phyloP scores from a whole-genome alignment of 2,113 vertebrate genomes.

The Dicrurus megarhynchus region DNA sequence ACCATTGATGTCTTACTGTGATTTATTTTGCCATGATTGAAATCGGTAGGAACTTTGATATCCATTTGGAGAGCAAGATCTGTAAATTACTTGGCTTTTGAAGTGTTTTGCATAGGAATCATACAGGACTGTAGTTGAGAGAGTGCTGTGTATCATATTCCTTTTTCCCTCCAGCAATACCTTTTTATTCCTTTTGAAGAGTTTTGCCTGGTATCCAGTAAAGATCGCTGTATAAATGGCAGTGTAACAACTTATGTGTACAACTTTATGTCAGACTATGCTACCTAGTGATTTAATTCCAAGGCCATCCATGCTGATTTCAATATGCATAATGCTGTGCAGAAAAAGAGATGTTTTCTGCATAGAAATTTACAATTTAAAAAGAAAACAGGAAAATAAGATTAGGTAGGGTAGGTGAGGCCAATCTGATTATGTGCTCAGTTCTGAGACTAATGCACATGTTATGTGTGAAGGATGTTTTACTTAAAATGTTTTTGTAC shows the following conservation, averaged over 20 bases:
- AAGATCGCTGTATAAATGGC: not conserved
- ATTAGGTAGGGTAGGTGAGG: not conserved
- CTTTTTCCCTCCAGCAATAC: not conserved
- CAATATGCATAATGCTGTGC: not conserved
- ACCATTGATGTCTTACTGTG: not conserved
- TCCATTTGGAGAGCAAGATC: not conserved
- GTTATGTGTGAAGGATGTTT: not conserved
- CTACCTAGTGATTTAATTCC: not conserved
- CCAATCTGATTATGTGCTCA: constrained; percentile 7
- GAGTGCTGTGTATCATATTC: not conserved
- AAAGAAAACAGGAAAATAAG: constrained; percentile 26
- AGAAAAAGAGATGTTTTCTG: not conserved
- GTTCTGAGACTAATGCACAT: not conserved
- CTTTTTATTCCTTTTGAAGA: constrained; percentile 42
- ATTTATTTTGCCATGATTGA: not conserved
- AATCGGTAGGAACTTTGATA: not conserved
- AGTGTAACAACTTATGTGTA: not conserved
- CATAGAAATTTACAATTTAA: not conserved
- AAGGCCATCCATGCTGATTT: not conserved
- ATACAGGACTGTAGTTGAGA: not conserved
- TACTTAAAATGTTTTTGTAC: constrained; percentile 1
- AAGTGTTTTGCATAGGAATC: constrained; percentile 35
- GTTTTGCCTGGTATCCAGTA: not conserved
- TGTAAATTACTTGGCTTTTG: constrained; percentile 32
- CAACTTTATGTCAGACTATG: not conserved